Evolutionary conservation across 2,888 invertebrate species (phyloP).

Genomic region (Petrolisthes manimaculis): DNA sequence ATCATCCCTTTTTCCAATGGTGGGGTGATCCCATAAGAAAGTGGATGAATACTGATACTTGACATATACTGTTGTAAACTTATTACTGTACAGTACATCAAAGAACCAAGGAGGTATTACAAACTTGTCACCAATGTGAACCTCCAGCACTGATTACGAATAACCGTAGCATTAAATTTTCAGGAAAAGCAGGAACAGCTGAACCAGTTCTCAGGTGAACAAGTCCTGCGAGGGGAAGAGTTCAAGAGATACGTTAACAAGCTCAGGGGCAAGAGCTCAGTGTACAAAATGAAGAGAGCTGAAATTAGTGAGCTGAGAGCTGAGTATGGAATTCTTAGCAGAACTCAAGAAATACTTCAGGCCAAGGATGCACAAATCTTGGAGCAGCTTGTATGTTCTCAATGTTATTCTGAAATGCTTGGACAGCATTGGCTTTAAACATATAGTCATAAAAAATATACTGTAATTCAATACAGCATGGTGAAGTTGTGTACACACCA

Average conservation of each 20-base stretch:
- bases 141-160: no score
- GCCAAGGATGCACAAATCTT: constrained; percentile 72
- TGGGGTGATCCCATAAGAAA: not conserved
- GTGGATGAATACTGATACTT: not conserved
- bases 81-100: no score
- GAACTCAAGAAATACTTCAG: constrained; percentile 81
- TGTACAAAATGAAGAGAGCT: constrained; percentile 84
- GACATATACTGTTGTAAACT: no score
- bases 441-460: not conserved
- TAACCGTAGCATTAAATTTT: constrained; percentile 5
- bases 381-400: constrained; percentile 74
- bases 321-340: constrained; percentile 81
- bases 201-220: constrained; percentile 75
- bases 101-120: no score
- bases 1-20: not conserved
- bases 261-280: constrained; percentile 82
- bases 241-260: constrained; percentile 87
- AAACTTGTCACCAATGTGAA: no score
- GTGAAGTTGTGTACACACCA: not conserved
- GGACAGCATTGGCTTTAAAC: not conserved
- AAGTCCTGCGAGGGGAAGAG: constrained; percentile 83
- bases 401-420: not conserved
- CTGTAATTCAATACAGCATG: no score
- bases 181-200: constrained; percentile 72
- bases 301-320: constrained; percentile 82